Evolutionary conservation across 2,888 invertebrate genomes (phyloP).

Genomic region (Erynnis tages): DNA sequence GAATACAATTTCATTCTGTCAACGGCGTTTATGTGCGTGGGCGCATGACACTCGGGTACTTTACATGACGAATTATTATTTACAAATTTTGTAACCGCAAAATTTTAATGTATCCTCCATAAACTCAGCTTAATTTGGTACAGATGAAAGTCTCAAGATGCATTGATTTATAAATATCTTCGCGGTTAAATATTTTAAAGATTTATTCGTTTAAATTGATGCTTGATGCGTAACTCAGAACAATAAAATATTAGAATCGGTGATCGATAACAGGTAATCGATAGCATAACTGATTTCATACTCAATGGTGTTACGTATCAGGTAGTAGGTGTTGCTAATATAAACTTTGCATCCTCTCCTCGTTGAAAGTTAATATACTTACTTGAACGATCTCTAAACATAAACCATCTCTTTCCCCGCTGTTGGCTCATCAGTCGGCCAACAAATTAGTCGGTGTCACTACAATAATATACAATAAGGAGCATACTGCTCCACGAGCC

Average conservation of each 20-base stretch:
- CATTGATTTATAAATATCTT: too few relatives aligned
- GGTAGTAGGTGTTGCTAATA: slow-evolving; percentile 25
- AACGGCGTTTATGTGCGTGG: slow-evolving; percentile 12
- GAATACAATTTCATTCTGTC: slow-evolving; percentile 19
- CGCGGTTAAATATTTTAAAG: too few relatives aligned
- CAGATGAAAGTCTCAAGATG: too few relatives aligned
- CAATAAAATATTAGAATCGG: too few relatives aligned
- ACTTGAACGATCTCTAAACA: slow-evolving; percentile 56
- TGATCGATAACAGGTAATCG: too few relatives aligned
- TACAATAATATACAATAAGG: slow-evolving; percentile 79
- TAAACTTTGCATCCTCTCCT: slow-evolving; percentile 33
- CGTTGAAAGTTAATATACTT: slow-evolving; percentile 56
- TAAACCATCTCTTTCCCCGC: slow-evolving; percentile 70
- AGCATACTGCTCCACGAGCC: slow-evolving; percentile 58
- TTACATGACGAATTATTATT: slow-evolving; percentile 18
- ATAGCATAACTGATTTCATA: background rate
- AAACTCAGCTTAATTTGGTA: background rate
- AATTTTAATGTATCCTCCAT: slow-evolving; percentile 12
- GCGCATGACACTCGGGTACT: slow-evolving; percentile 15
- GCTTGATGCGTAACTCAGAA: background rate
- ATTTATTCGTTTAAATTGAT: background rate
- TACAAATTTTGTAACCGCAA: slow-evolving; percentile 16
- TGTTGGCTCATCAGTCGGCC: slow-evolving; percentile 76
- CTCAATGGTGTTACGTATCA: slow-evolving; percentile 24
- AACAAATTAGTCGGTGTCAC: slow-evolving; percentile 80